Conservation (phyloP, 2,113 vertebrate species). For the Myxocyprinus asiaticus region DNA sequence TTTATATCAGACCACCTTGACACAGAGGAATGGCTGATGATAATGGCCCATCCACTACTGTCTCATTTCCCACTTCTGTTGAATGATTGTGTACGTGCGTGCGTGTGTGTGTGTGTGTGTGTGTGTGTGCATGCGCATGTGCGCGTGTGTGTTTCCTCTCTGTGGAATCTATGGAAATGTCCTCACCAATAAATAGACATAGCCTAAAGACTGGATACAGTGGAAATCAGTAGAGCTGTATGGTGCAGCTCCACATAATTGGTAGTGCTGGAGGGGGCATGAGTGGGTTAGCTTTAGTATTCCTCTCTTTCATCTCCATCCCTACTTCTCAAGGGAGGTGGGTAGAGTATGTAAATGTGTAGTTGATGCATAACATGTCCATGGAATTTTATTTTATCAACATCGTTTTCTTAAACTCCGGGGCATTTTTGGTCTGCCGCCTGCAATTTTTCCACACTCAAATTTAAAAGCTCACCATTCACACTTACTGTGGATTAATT, state of each 20-base stretch:
- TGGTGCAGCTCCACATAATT: constrained; percentile 45
- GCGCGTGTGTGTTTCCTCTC: constrained; percentile 37
- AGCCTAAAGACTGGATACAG: background rate
- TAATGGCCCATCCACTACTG: constrained; percentile 11
- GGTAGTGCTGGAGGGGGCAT: constrained; percentile 22
- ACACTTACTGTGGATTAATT: no score
- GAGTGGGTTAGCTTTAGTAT: background rate
- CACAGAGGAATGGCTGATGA: constrained; percentile 24
- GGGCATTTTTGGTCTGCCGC: no score
- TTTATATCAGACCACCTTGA: constrained; percentile 47
- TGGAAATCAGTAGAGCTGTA: constrained; percentile 53
- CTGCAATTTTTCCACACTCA: no score
- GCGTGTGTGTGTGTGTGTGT: constrained; percentile 11
- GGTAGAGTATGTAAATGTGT: background rate
- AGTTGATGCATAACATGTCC: no score
- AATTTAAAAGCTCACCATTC: no score
- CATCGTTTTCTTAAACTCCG: no score
- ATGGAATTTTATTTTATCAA: no score
- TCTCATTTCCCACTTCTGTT: background rate
- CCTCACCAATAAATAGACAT: constrained; percentile 41
- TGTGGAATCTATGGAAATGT: constrained; percentile 31
- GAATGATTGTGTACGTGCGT: background rate
- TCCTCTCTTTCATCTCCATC: constrained; percentile 2
- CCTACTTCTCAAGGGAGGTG: constrained; percentile 14
- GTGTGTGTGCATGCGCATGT: no score